Evolutionary conservation across 2,797 vertebrate genomes (phyloP).

Genomic region (Erpetoichthys calabaricus): DNA sequence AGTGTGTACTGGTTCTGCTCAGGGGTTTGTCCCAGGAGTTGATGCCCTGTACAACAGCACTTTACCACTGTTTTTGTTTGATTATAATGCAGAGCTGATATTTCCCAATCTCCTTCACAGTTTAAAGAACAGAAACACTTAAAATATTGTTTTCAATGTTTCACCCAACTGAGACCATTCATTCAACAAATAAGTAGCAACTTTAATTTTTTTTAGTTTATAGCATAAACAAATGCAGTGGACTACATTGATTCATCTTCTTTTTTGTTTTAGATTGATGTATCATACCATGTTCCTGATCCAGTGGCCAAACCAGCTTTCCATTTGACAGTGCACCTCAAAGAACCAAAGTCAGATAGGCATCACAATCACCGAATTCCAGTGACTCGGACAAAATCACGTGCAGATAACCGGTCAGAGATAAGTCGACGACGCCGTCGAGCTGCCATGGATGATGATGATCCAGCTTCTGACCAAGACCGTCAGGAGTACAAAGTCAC

Average conservation of each 20-base stretch:
- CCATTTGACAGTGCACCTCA: constrained; percentile 73
- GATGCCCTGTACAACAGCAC: too few relatives aligned
- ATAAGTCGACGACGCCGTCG: constrained; percentile 42
- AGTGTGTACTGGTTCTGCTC: too few relatives aligned
- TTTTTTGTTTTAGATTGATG: constrained; percentile 55
- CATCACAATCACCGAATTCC: constrained; percentile 25
- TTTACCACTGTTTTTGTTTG: too few relatives aligned
- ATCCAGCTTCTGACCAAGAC: constrained; percentile 71
- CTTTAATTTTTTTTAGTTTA: too few relatives aligned
- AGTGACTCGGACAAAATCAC: constrained; percentile 31
- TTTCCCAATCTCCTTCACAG: too few relatives aligned
- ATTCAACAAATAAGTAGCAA: too few relatives aligned
- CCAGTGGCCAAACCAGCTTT: constrained; percentile 78
- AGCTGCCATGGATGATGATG: constrained; percentile 60
- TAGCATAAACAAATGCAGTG: too few relatives aligned
- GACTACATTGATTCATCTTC: background rate
- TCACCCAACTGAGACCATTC: too few relatives aligned
- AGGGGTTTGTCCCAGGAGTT: too few relatives aligned
- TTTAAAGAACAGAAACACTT: too few relatives aligned
- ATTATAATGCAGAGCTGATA: too few relatives aligned
- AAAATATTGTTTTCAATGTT: too few relatives aligned
- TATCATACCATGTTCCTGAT: constrained; percentile 81
- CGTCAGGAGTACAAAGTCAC: constrained; percentile 69
- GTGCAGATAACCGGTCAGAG: constrained; percentile 44
- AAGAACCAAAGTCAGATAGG: constrained; percentile 59